phyloP scores from a whole-genome alignment of 2,797 vertebrate genomes.

The Sebastes matsubarae region DNA sequence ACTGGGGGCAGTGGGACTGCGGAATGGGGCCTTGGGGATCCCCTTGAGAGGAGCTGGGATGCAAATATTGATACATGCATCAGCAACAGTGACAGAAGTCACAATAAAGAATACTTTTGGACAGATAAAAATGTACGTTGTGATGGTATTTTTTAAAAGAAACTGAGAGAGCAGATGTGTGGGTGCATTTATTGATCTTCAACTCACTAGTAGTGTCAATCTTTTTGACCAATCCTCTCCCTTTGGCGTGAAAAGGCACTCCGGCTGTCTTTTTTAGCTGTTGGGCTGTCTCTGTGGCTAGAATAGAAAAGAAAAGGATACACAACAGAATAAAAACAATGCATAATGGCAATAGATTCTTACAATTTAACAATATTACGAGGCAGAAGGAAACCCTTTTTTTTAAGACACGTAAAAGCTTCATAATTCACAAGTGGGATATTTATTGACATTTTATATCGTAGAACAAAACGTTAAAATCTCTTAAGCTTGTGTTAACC shows the following conservation, averaged over 20 bases:
- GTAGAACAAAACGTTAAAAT: too few relatives aligned
- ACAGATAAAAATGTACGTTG: neutral
- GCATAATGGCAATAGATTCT: neutral
- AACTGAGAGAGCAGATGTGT: neutral
- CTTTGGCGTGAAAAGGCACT: constrained; percentile 97
- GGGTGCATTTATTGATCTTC: neutral
- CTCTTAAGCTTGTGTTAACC: too few relatives aligned
- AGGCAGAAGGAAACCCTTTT: neutral
- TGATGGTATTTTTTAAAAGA: neutral
- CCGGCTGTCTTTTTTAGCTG: constrained; percentile 97
- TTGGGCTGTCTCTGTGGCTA: constrained; percentile 96
- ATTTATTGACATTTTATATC: too few relatives aligned
- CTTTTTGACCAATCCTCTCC: constrained; percentile 96
- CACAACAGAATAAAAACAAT: neutral
- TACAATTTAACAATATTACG: neutral
- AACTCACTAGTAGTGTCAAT: constrained; percentile 96
- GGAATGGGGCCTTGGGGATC: constrained; percentile 96
- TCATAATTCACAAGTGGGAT: too few relatives aligned
- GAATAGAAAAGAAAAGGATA: neutral
- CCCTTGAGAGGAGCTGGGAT: constrained; percentile 93
- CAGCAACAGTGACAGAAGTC: neutral
- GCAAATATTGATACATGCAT: neutral
- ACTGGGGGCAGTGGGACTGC: constrained; percentile 93
- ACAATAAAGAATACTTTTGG: neutral
- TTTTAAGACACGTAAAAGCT: too few relatives aligned